phyloP scores from a whole-genome alignment of 1,140 invertebrate genomes.

The Stratiolaelaps scimitus region DNA sequence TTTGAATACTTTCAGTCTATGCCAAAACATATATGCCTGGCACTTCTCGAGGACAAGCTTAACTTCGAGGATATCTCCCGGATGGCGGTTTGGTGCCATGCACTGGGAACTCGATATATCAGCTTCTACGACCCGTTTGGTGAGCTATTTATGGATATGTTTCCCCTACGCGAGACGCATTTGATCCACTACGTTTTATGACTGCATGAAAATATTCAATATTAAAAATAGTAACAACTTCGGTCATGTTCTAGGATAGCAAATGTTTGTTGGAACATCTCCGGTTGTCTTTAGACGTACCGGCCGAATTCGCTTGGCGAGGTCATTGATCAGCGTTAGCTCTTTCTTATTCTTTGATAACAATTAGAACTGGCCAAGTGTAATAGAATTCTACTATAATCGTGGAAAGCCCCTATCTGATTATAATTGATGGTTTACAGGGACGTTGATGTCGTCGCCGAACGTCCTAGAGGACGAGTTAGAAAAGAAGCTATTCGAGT shows the following conservation, averaged over 20 bases:
- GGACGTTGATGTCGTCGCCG: background rate
- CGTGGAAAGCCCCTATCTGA: background rate
- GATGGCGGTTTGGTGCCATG: background rate
- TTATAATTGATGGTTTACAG: background rate
- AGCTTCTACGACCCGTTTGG: background rate
- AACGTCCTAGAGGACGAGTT: background rate
- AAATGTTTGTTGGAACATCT: no score
- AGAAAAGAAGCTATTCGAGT: background rate
- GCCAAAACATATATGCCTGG: slow-evolving; percentile 15
- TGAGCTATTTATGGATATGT: background rate
- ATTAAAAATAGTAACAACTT: no score
- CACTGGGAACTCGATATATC: background rate
- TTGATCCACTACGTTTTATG: no score
- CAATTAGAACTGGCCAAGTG: no score
- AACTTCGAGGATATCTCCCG: slow-evolving; percentile 7
- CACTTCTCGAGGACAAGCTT: background rate
- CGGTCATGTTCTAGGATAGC: no score
- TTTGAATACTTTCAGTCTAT: background rate
- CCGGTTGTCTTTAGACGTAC: no score
- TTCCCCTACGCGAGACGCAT: no score
- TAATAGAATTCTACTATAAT: no score
- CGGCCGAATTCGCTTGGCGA: no score
- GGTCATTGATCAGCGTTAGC: no score
- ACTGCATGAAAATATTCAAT: no score
- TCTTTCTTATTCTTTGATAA: no score